Base-by-base conservation (phyloP, 1,140 invertebrate species). In the Macrobrachium rosenbergii region DNA sequence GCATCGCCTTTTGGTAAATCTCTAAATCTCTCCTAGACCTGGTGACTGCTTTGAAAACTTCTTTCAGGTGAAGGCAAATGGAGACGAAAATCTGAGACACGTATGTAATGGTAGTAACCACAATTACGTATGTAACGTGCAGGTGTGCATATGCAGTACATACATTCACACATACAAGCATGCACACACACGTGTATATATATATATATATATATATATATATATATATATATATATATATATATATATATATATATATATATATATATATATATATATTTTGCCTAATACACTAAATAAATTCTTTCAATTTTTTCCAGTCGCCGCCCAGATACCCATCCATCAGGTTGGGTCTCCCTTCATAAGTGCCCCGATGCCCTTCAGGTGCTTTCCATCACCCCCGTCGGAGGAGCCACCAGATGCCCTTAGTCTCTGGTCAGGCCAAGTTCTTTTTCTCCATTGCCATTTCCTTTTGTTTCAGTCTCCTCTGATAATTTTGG, bases 291-390 rank as follows among this genome's bases (percentile, higher is more conserved):
- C 37, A 21, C 28, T 19, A 21, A 43, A 73, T 73, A 73, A 11
- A n/a, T 17, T 76, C 10, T 11, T 43, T 43, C 28, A 17, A 8
- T 58, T n/a, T 11, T 63, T 17, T n/a, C 10, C 77, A 87, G 84
- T 87, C 52, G 78, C 58, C 5, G 17, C 45, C 58, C 5, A 72
- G 12, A 10, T 75, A 37, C 84, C 84, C 12, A 16, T 63, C 10
- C 76, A 87, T 58, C 52, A 80, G n/a, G 52, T 81, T 5, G 84
- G 84, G 3, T 52, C 69, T 8, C 58, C 77, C 14, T n/a, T 87
- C 8, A 2, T 87, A 5, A 80, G 77, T 52, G 63, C 67, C 16
- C 84, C 84, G 0, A 5, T 87, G 64, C 67, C 77, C 23, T 87
- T 87, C 64, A 62, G 84, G 14, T 87, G 84, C 16, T 75, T 67